phyloP scores from a whole-genome alignment of 2,113 vertebrate genomes.

The Fukomys damarensis region DNA sequence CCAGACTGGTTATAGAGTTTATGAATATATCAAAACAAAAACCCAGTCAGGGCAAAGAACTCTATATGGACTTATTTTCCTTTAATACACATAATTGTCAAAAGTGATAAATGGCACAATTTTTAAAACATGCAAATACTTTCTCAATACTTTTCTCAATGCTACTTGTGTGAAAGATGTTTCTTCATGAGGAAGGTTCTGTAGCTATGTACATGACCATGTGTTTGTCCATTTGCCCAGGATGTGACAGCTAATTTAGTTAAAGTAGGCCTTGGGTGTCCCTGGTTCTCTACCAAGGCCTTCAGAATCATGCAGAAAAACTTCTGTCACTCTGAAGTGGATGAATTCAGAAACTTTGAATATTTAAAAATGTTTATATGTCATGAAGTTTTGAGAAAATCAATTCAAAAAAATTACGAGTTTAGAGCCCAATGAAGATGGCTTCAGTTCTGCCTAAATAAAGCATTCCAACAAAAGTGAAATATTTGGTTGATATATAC shows the following conservation, averaged over 20 bases:
- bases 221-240: neutral
- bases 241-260: neutral
- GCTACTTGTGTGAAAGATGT: neutral
- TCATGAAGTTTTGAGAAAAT: neutral
- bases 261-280: fast-evolving
- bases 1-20: neutral
- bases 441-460: neutral
- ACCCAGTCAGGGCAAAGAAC: neutral
- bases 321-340: neutral
- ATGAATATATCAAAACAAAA: neutral
- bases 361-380: neutral
- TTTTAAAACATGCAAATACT: neutral
- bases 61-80: neutral
- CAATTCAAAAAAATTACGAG: neutral
- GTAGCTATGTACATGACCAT: neutral
- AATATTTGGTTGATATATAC: neutral
- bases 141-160: neutral
- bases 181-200: neutral
- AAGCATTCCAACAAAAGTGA: neutral
- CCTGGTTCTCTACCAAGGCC: neutral
- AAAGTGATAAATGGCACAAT: neutral
- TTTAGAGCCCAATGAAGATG: neutral
- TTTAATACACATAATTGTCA: neutral
- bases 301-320: neutral
- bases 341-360: neutral